phyloP scores from a whole-genome alignment of 2,797 vertebrate genomes.

The Chromis chromis region DNA sequence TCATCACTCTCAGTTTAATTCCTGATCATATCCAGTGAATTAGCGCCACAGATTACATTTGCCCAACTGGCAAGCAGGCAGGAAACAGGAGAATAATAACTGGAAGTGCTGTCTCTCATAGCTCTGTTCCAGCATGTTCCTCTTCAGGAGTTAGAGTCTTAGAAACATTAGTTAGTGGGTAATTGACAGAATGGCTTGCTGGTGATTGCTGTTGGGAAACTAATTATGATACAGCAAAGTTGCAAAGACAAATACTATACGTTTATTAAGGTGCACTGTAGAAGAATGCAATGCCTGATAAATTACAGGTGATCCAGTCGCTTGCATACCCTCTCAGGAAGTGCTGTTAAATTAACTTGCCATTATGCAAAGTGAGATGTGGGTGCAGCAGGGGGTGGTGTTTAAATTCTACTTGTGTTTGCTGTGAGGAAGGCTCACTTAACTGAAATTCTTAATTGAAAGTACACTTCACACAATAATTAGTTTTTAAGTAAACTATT shows the following conservation, averaged over 20 bases:
- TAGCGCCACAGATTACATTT: constrained; percentile 27
- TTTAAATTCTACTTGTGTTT: neutral
- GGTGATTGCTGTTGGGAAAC: constrained; percentile 18
- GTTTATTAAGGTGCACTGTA: constrained; percentile 25
- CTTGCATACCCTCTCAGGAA: constrained; percentile 25
- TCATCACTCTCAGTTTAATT: constrained; percentile 30
- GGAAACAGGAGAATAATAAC: constrained; percentile 39
- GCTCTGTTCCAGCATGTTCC: constrained; percentile 23
- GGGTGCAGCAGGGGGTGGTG: neutral
- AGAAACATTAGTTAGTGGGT: constrained; percentile 7
- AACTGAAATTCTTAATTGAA: neutral
- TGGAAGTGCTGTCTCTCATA: constrained; percentile 19
- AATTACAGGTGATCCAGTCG: constrained; percentile 20
- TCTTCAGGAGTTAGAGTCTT: constrained; percentile 17
- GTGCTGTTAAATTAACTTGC: constrained; percentile 29
- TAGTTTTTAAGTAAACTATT: no score
- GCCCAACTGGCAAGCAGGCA: constrained; percentile 10
- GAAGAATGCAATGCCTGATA: constrained; percentile 24
- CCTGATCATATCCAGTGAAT: constrained; percentile 26
- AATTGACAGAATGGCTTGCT: constrained; percentile 30
- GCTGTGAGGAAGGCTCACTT: neutral
- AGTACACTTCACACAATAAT: neutral
- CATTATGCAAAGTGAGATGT: constrained; percentile 31
- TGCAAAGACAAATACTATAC: constrained; percentile 18
- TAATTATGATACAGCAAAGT: constrained; percentile 32